phyloP scores from a whole-genome alignment of 2,888 invertebrate species.

The Ectemnius lituratus region DNA sequence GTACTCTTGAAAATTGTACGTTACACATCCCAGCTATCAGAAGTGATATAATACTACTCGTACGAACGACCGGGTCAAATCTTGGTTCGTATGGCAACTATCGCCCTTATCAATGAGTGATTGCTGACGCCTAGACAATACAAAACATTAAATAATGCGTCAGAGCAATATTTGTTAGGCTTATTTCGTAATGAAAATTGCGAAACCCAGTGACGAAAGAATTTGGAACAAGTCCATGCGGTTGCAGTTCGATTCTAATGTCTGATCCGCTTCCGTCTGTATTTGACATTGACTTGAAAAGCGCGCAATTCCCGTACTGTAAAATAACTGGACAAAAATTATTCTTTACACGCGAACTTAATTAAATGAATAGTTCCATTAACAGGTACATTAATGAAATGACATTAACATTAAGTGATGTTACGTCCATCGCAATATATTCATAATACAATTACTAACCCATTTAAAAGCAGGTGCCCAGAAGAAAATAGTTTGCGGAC shows the following conservation, averaged over 20 bases:
- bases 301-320: background rate
- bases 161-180: conserved; percentile 10
- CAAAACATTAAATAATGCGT: conserved; percentile 13
- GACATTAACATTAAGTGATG: background rate
- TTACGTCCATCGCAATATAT: conserved; percentile 12
- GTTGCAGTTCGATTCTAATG: conserved; percentile 12
- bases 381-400: too few species aligned
- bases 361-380: too few species aligned
- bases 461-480: conserved; percentile 99
- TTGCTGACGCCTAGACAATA: background rate
- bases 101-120: too few species aligned
- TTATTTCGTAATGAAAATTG: conserved; percentile 21
- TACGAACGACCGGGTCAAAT: too few species aligned
- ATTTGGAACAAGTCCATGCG: conserved; percentile 33
- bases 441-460: conserved; percentile 83
- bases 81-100: too few species aligned
- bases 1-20: too few species aligned
- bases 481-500: conserved; percentile 98
- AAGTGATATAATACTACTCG: too few species aligned
- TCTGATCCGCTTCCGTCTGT: conserved; percentile 42
- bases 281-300: conserved; percentile 24
- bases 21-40: too few species aligned
- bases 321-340: too few species aligned
- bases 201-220: conserved; percentile 13
- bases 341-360: too few species aligned